Evolutionary conservation across 2,113 vertebrate genomes (phyloP).

Genomic region (Prochilodus magdalenae): DNA sequence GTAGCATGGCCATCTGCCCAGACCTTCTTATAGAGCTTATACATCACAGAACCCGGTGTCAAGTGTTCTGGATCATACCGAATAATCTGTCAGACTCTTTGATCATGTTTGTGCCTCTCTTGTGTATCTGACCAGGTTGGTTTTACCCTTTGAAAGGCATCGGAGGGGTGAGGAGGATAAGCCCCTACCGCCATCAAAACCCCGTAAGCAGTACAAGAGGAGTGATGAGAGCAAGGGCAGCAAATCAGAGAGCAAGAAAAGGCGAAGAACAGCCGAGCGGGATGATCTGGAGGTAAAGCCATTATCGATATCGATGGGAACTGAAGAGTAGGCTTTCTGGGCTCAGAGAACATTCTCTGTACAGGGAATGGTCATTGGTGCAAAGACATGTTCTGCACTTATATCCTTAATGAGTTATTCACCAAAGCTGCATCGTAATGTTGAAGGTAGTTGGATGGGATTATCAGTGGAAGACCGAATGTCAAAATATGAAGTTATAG

Average conservation of each 20-base stretch:
- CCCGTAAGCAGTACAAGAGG: conserved; percentile 88
- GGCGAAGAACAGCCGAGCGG: conserved; percentile 75
- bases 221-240: conserved; percentile 72
- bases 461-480: too few relatives aligned
- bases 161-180: conserved; percentile 92
- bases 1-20: background rate
- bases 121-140: conserved; percentile 76
- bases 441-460: too few relatives aligned
- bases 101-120: background rate
- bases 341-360: background rate
- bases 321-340: background rate
- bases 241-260: conserved; percentile 74
- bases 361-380: too few relatives aligned
- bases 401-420: too few relatives aligned
- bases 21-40: background rate
- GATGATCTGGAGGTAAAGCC: conserved; percentile 68
- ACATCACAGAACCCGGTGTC: background rate
- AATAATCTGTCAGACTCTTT: background rate
- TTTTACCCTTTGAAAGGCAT: conserved; percentile 91
- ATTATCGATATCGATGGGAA: background rate
- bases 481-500: too few relatives aligned
- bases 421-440: too few relatives aligned
- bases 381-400: too few relatives aligned
- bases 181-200: conserved; percentile 87
- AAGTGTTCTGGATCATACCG: background rate